Evolutionary conservation across 2,797 vertebrate species (phyloP), one percentile per base, ranked within the genome.

Genomic region (Pteropus rufus): DNA sequence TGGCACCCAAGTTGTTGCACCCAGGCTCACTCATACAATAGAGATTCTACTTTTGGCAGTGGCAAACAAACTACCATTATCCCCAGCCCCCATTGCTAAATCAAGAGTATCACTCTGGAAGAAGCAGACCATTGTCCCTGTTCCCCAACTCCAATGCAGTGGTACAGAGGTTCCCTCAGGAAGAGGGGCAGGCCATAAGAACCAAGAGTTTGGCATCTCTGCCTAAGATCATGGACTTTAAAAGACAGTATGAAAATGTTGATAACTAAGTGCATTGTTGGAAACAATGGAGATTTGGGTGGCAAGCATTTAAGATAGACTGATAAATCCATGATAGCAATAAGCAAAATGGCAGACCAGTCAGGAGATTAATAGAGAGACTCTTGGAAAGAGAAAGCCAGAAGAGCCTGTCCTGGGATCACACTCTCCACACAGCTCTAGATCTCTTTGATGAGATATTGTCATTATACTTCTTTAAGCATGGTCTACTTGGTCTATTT

Each of bases 291-390:
- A 72, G 49, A 88, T 80, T 91, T 79, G 56, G n/a, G 10, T 79
- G n/a, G 29, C 34, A 69, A 87, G 58, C 44, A 84, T 58, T 80
- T 67, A 80, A 91, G 70, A 93, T 10, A 67, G 12, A 7, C 21
- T 67, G 49, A 39, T 65, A 87, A 21, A 8, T 54, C 41, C 64
- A 76, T 36, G 44, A 79, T 26, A 64, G 6, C 36, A 93, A 81
- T 81, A 93, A 81, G 18, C 29, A 81, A 75, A 76, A 91, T 76
- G 29, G 41, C 54, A 92, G 29, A 77, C 18, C n/a, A 75, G 36
- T 72, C 60, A 92, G 23, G 89, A 84, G 84, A 80, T 69, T 80
- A 92, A 54, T 41, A 69, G 44, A 75, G 39, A 93, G 44, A 93
- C 91, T 56, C 41, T 56, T 39, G 18, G 23, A 83, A 88, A 62